phyloP scores from a whole-genome alignment of 2,113 vertebrate species.

The Psophia crepitans region DNA sequence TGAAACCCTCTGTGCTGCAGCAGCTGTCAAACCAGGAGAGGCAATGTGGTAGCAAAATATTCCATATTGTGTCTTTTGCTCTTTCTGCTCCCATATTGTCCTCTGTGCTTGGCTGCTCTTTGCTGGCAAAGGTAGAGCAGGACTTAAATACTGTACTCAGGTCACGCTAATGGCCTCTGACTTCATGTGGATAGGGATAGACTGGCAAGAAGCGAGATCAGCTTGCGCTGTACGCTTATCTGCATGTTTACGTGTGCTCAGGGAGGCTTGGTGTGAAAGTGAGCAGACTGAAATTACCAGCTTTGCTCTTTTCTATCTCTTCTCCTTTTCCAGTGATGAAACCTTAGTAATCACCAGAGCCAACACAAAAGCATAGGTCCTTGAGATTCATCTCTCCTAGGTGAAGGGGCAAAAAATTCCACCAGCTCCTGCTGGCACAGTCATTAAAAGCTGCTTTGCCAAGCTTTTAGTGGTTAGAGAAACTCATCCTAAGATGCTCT shows the following conservation, averaged over 20 bases:
- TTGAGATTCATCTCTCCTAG: not conserved
- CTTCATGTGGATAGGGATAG: not conserved
- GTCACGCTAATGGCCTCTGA: not conserved
- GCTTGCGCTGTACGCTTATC: not conserved
- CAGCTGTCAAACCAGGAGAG: not conserved
- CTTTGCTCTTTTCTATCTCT: not conserved
- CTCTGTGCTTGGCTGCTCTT: not conserved
- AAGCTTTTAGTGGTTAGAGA: not conserved
- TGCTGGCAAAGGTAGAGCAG: not conserved
- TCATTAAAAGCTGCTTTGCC: not conserved
- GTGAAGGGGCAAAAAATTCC: not conserved
- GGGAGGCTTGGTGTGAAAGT: not conserved
- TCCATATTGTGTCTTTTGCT: not conserved
- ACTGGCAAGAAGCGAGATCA: not conserved
- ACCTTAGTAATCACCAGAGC: not conserved
- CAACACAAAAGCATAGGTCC: not conserved
- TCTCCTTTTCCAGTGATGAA: not conserved
- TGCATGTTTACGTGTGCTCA: not conserved
- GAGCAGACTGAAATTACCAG: not conserved
- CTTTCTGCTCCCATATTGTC: not conserved
- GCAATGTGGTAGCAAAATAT: not conserved
- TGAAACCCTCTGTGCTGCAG: not conserved
- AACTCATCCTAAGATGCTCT: slow-evolving; percentile 1
- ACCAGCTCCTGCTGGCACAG: not conserved
- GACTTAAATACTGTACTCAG: not conserved